These are phyloP conservation scores for Pitangus sulphuratus DNA, from an alignment of 2,797 vertebrate genomes.

Conservation along the genomic window DNA sequence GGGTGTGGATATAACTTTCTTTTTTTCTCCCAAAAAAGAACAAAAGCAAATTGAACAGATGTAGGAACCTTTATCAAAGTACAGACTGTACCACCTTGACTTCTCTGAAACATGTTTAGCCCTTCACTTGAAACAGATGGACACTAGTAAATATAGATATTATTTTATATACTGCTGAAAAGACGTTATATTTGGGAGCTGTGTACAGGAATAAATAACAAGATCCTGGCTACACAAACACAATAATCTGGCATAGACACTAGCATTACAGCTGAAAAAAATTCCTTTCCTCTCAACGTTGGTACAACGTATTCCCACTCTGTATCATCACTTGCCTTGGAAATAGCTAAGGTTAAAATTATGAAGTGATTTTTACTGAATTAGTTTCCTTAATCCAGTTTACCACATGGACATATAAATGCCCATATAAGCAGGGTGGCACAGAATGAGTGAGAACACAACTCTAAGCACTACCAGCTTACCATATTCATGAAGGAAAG, in stretches of 20 bases:
- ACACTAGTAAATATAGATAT: neutral
- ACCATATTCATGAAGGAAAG: constrained; percentile 60
- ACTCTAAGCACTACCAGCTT: neutral
- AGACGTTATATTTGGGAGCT: neutral
- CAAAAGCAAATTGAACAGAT: neutral
- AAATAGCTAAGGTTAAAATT: neutral
- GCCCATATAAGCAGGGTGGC: neutral
- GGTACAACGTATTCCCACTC: neutral
- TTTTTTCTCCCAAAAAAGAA: neutral
- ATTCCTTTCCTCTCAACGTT: neutral
- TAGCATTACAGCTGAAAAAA: neutral
- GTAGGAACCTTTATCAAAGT: neutral
- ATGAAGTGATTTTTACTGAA: neutral
- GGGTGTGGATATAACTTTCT: too few relatives aligned
- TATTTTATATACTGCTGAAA: constrained; percentile 23
- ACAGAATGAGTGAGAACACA: neutral
- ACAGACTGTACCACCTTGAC: neutral
- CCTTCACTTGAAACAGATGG: constrained; percentile 19
- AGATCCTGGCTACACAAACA: neutral
- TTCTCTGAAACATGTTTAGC: constrained; percentile 4
- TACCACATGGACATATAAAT: neutral
- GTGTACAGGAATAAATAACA: constrained; percentile 12
- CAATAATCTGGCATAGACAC: neutral
- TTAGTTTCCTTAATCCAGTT: constrained; percentile 4
- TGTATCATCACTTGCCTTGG: neutral